Conservation (phyloP, 2,113 vertebrate genomes). For the Caranx ignobilis region DNA sequence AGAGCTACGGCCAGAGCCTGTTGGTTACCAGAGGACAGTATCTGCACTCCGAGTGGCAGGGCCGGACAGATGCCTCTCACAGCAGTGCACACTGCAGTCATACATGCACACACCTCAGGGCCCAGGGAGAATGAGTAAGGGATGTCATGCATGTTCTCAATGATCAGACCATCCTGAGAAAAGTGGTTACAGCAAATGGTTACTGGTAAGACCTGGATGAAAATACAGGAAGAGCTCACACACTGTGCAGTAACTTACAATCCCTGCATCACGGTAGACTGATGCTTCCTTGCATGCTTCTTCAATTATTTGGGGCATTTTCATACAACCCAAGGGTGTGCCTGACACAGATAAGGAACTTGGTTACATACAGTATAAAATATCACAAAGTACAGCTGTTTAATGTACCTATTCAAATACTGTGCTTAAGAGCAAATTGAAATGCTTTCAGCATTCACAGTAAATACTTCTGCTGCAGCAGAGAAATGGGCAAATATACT, state of each 20-base stretch:
- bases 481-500: too few species aligned
- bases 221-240: neutral
- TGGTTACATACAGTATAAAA: neutral
- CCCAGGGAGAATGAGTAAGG: constrained; percentile 85
- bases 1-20: constrained; percentile 86
- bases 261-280: constrained; percentile 84
- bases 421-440: neutral
- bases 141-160: constrained; percentile 93
- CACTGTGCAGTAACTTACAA: constrained; percentile 78
- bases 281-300: constrained; percentile 87
- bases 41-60: constrained; percentile 85
- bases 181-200: neutral
- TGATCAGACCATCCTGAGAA: constrained; percentile 86
- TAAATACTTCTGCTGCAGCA: too few species aligned
- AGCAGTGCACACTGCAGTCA: constrained; percentile 82
- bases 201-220: neutral
- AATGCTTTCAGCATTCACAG: too few species aligned
- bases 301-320: constrained; percentile 83
- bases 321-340: constrained; percentile 81
- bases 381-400: neutral
- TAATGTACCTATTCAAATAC: neutral
- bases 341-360: constrained; percentile 73
- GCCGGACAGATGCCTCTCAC: constrained; percentile 80
- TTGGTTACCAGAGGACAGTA: constrained; percentile 87
- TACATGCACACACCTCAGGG: constrained; percentile 86